Base-by-base conservation (phyloP, 2,113 vertebrate species). In the Halcyon malimbica region DNA sequence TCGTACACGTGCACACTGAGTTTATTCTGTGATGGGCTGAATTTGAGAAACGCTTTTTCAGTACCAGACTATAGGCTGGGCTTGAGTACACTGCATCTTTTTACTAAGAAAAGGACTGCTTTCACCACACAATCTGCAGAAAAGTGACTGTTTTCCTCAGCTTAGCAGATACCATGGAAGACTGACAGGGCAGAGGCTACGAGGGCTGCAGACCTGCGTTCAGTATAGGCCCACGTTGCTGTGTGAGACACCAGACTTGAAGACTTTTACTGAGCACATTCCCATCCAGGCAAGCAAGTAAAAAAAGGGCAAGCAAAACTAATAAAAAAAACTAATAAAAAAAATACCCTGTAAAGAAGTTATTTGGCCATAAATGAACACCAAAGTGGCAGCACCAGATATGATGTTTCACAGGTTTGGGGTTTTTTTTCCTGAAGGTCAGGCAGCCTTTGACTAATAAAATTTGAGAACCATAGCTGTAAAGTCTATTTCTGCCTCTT, bases 361-460 rank as follows among this genome's bases (percentile, higher is more conserved):
- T 89, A 94, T 82, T 87, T 95, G 91, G 64, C 91, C 93, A 79
- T 96, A 96, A 95, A 91, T 31, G 87, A 92, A 68, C 80, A 78
- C 48, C 65, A 56, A 39, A 73, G 69, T 92, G 69, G 80, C 89
- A 91, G 62, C 89, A 89, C 81, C 94, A 94, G 83, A 83, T 80
- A 64, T 29, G 51, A 94, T 33, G 46, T 68, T 11, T 92, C 86
- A 54, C 64, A 83, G 76, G 44, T 75, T 65, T 28, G 9, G 11
- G 20, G 56, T 48, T 81, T 87, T 56, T 78, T 75, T 85, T 16
- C 59, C 54, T 75, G 83, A 94, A 95, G 94, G 94, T 94, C 93
- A 95, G 69, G 64, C 51, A 97, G 94, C 64, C 93, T 96, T 91
- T 94, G 77, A 74, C 67, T 95, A 96, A 94, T 92, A 94, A 94